Conservation (phyloP, 2,797 vertebrate genomes). For the Morus bassanus region DNA sequence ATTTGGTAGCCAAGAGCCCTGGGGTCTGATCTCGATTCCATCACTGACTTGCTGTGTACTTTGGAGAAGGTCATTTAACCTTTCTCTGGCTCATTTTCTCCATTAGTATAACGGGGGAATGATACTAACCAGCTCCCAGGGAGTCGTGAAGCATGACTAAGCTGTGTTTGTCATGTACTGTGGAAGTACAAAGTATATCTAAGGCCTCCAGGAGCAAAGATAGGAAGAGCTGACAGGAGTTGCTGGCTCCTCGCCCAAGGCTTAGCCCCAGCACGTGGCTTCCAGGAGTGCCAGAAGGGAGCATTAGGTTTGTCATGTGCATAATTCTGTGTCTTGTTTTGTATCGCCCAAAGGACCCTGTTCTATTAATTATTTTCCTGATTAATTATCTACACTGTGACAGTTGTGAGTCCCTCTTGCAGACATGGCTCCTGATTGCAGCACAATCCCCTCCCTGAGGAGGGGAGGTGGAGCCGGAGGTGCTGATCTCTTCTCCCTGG, state of each 20-base stretch:
- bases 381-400: neutral
- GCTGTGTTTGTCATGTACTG: neutral
- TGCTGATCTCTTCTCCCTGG: neutral
- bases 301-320: neutral
- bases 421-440: neutral
- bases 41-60: constrained; percentile 30
- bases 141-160: constrained; percentile 4
- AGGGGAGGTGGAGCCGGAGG: neutral
- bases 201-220: constrained; percentile 15
- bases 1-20: constrained; percentile 21
- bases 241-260: neutral
- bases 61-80: constrained; percentile 42
- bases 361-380: constrained; percentile 33
- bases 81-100: constrained; percentile 48
- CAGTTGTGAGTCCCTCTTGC: neutral
- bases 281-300: neutral
- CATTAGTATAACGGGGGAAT: neutral
- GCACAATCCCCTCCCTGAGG: neutral
- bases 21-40: neutral
- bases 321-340: constrained; percentile 15
- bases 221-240: constrained; percentile 1
- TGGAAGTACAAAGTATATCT: constrained; percentile 15
- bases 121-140: constrained; percentile 19
- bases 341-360: neutral
- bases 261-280: neutral